Percentiles rank a stretch among this genome's conserved stretches.
Evolutionary conservation across 1,140 invertebrate genomes (phyloP).

Genomic region (Euwallacea fornicatus): DNA sequence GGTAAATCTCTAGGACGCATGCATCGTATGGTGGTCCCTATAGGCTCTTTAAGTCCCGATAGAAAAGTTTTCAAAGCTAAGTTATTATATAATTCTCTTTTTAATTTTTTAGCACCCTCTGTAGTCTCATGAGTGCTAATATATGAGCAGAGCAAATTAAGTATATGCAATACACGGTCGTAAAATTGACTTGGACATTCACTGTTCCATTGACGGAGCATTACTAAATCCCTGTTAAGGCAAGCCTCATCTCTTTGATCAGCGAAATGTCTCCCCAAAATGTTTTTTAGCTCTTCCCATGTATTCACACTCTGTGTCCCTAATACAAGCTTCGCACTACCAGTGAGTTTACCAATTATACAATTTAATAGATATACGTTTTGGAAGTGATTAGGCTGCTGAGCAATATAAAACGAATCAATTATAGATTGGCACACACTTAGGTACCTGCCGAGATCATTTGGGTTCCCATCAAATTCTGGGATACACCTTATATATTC

Average conservation of each 20-base stretch:
- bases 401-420: slow-evolving; percentile 9
- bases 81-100: no score
- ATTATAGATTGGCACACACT: slow-evolving; percentile 2
- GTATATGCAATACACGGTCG: not conserved
- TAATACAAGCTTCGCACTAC: no score
- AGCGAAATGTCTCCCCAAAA: no score
- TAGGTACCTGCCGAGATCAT: slow-evolving; percentile 8
- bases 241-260: no score
- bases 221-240: no score
- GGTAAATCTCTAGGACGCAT: slow-evolving; percentile 8
- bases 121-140: no score
- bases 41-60: slow-evolving; percentile 13
- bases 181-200: no score
- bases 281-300: no score
- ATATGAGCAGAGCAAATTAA: slow-evolving; percentile 11
- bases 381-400: slow-evolving; percentile 10
- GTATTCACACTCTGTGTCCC: no score
- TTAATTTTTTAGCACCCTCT: no score
- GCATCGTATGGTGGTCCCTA: slow-evolving; percentile 18
- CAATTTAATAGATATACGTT: slow-evolving; percentile 15
- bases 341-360: slow-evolving; percentile 4
- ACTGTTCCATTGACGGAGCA: no score
- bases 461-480: slow-evolving; percentile 14
- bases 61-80: no score
- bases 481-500: slow-evolving; percentile 18